Evolutionary conservation across 2,797 vertebrate species (phyloP).

Genomic region (Myotis vivesi): DNA sequence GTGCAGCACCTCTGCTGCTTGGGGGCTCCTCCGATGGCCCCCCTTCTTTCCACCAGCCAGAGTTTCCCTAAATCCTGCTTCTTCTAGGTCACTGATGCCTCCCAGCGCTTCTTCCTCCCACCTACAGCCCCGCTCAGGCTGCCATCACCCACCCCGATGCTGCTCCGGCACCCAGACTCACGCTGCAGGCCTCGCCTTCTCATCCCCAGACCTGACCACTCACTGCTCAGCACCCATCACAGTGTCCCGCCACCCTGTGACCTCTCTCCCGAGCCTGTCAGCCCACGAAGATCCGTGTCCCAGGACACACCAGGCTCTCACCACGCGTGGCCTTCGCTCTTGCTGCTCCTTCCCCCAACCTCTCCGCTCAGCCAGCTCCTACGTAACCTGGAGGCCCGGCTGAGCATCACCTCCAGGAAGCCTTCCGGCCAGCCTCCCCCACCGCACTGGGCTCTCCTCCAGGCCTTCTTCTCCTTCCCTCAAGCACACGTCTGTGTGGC

Average conservation of each 20-base stretch:
- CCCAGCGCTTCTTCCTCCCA: background rate
- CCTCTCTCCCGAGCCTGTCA: background rate
- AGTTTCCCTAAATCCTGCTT: background rate
- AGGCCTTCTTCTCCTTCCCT: background rate
- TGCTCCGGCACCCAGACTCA: background rate
- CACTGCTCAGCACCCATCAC: background rate
- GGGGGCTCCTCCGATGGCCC: background rate
- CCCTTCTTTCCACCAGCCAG: background rate
- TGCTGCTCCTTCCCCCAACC: background rate
- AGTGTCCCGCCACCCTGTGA: accelerated
- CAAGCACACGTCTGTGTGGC: accelerated
- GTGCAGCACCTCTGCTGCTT: background rate
- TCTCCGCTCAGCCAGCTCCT: background rate
- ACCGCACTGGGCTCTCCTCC: background rate
- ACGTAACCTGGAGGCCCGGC: background rate
- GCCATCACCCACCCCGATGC: no score
- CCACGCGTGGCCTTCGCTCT: background rate
- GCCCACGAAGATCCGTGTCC: background rate
- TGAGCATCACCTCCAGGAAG: background rate
- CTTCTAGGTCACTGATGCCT: background rate
- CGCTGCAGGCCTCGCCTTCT: accelerated
- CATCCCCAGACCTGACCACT: background rate
- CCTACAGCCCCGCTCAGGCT: background rate
- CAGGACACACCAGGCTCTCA: background rate
- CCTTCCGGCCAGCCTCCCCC: background rate